phyloP scores from a whole-genome alignment of 92 coral and sea anemone species.

The Palythoa grandiflora region DNA sequence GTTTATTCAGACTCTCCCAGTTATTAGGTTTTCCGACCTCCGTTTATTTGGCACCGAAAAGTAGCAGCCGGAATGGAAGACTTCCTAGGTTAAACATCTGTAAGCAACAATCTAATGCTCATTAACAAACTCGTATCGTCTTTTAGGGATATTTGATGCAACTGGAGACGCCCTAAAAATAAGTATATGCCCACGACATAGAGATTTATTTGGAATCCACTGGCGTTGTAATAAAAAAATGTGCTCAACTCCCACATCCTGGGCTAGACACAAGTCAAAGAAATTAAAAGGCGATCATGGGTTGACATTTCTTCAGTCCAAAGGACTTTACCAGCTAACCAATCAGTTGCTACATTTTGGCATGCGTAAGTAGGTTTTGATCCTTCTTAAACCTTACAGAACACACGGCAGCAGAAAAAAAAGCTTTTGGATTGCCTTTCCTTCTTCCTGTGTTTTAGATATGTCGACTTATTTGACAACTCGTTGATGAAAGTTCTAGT shows the following conservation, averaged over 20 bases:
- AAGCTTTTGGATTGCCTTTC: conserved; percentile 40
- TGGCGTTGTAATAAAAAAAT: conserved; percentile 47
- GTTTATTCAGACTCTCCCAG: no score
- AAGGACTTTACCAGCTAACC: conserved; percentile 52
- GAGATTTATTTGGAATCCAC: conserved; percentile 34
- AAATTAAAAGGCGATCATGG: conserved; percentile 47
- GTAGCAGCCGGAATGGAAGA: conserved; percentile 8
- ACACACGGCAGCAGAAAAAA: conserved; percentile 14
- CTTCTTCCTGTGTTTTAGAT: neutral
- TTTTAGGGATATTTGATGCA: conserved; percentile 38
- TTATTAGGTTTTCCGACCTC: no score
- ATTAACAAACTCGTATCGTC: neutral
- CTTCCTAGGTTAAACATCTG: conserved; percentile 32
- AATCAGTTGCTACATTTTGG: conserved; percentile 44
- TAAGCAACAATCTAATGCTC: conserved; percentile 19
- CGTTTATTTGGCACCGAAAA: neutral
- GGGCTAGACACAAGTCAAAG: conserved; percentile 46
- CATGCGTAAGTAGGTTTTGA: conserved; percentile 41
- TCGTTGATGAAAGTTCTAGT: conserved; percentile 8
- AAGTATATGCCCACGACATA: conserved; percentile 45
- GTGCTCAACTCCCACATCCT: conserved; percentile 43
- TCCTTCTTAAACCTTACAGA: neutral
- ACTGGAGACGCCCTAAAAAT: conserved; percentile 44
- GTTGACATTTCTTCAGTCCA: conserved; percentile 46
- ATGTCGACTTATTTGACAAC: conserved; percentile 20